A percentile compares a stretch with the other conserved stretches of the same genome.
phyloP scores from a whole-genome alignment of 2,888 invertebrate genomes.

The Antheraea assamensis region DNA sequence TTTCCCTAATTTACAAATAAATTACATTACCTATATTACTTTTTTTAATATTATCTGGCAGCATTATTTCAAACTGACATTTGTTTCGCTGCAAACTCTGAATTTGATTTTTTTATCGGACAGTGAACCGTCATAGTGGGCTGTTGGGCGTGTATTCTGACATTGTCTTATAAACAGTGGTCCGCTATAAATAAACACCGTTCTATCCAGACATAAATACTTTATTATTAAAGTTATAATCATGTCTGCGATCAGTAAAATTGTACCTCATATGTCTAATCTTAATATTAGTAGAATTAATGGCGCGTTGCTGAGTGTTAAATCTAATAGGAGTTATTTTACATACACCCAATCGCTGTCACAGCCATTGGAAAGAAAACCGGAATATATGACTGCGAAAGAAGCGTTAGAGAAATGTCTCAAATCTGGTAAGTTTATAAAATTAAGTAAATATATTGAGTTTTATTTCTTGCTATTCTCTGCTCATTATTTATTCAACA shows the following conservation, averaged over 20 bases:
- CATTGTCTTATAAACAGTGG: background rate
- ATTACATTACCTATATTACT: too few relatives aligned
- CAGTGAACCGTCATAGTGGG: background rate
- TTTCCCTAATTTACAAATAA: too few relatives aligned
- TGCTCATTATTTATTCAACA: conserved; percentile 11
- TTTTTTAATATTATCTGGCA: too few relatives aligned
- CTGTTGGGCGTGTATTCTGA: conserved; percentile 2
- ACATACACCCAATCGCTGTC: conserved; percentile 91
- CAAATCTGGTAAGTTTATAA: conserved; percentile 87
- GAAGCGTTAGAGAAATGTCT: conserved; percentile 89
- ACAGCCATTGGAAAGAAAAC: conserved; percentile 88
- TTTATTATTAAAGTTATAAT: background rate
- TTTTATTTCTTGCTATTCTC: background rate
- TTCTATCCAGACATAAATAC: background rate
- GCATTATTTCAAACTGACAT: background rate
- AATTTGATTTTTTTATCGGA: conserved; percentile 6
- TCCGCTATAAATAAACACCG: conserved; percentile 7
- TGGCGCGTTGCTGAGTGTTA: conserved; percentile 55
- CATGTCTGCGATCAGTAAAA: conserved; percentile 71
- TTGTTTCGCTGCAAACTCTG: background rate
- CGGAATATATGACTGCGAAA: conserved; percentile 87
- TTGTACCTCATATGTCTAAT: conserved; percentile 59
- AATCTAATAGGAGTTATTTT: conserved; percentile 84
- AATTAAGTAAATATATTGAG: conserved; percentile 17
- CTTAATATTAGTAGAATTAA: conserved; percentile 62